Conservation (phyloP, 2,113 vertebrate genomes). For the Hemiscyllium ocellatum region DNA sequence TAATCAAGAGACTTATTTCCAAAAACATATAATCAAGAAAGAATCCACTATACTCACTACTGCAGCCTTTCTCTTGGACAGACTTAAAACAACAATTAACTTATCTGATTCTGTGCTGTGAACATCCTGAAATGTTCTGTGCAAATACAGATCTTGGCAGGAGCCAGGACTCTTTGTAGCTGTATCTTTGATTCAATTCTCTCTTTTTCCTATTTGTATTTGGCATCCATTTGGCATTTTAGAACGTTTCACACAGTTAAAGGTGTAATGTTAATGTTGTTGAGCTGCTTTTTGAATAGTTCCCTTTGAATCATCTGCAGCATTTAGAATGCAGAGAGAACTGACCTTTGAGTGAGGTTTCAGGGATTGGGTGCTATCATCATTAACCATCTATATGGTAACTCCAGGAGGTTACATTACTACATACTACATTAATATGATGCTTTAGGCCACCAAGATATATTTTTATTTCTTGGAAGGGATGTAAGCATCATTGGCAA, state of each 20-base stretch:
- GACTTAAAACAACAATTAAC: too few relatives aligned
- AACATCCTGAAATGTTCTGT: too few relatives aligned
- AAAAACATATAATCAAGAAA: too few relatives aligned
- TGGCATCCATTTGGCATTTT: not conserved
- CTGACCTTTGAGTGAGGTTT: not conserved
- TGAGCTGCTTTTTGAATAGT: not conserved
- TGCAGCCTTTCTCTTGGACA: too few relatives aligned
- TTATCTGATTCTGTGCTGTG: too few relatives aligned
- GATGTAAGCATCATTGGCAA: not conserved
- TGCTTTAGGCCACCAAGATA: not conserved
- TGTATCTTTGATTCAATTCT: not conserved
- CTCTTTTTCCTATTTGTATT: not conserved
- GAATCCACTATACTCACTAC: too few relatives aligned
- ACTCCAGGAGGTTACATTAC: not conserved
- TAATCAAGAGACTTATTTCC: too few relatives aligned
- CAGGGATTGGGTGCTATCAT: not conserved
- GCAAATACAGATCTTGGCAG: too few relatives aligned
- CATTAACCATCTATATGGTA: not conserved
- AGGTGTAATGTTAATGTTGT: not conserved
- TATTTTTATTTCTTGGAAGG: not conserved
- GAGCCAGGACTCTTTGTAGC: not conserved
- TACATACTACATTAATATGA: too few relatives aligned
- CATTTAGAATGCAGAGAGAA: too few relatives aligned
- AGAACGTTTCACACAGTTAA: not conserved
- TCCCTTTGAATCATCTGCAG: not conserved